Evolutionary conservation across 2,797 vertebrate species (phyloP).

Genomic region (Pipistrellus pygmaeus): DNA sequence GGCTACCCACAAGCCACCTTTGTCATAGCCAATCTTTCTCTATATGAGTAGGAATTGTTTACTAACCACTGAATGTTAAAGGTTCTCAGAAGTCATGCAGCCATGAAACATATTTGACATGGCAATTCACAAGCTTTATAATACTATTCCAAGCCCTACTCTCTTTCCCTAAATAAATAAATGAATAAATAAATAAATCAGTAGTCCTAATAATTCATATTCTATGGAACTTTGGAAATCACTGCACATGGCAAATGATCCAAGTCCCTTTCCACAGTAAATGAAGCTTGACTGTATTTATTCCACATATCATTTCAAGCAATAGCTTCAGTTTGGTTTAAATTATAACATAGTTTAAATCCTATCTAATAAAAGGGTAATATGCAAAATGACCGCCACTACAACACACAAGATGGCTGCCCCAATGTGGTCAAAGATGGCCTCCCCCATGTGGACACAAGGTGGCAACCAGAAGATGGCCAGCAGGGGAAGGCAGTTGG

Average conservation of each 20-base stretch:
- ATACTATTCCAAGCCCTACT: background rate
- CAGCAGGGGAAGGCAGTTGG: no score
- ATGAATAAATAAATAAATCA: background rate
- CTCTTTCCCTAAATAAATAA: no score
- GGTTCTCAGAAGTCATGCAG: background rate
- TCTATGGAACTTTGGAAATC: background rate
- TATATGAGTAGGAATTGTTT: background rate
- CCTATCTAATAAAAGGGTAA: no score
- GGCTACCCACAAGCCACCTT: background rate
- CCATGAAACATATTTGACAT: background rate
- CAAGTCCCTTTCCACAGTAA: background rate
- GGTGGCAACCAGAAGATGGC: no score
- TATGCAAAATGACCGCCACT: no score
- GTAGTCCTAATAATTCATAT: background rate
- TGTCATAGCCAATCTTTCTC: background rate
- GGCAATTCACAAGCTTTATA: background rate
- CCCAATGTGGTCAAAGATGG: no score
- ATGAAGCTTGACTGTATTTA: background rate
- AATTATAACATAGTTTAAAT: background rate
- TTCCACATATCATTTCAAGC: background rate
- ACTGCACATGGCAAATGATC: background rate
- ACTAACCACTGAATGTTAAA: background rate
- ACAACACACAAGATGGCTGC: no score
- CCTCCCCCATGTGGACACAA: no score
- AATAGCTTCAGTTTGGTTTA: background rate